These are phyloP conservation scores for Ploceus nigricollis DNA, from an alignment of 2,113 vertebrate species.

Conservation along the genomic window DNA sequence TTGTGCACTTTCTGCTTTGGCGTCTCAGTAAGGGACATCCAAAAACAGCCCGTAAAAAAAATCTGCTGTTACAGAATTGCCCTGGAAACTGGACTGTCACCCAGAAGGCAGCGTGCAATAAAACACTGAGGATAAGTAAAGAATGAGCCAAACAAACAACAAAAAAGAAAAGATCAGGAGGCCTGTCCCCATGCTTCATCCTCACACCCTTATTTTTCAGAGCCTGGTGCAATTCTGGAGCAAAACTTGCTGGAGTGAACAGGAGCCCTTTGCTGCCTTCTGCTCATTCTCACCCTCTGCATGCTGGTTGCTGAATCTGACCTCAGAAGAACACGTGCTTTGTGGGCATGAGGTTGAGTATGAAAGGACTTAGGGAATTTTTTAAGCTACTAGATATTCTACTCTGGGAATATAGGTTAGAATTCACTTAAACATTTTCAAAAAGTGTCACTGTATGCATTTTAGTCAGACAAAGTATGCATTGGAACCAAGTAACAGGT, in stretches of 20 bases:
- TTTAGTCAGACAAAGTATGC: background rate
- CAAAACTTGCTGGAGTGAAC: background rate
- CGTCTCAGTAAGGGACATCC: background rate
- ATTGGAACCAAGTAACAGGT: background rate
- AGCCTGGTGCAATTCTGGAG: background rate
- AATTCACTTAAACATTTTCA: background rate
- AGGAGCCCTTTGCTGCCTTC: background rate
- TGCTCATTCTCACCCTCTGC: background rate
- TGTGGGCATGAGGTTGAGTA: accelerated
- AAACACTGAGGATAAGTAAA: background rate
- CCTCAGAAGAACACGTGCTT: background rate
- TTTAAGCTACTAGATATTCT: background rate
- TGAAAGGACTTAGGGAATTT: background rate
- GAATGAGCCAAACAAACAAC: background rate
- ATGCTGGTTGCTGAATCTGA: background rate
- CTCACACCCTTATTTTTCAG: background rate
- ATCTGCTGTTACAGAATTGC: background rate
- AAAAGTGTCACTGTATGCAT: background rate
- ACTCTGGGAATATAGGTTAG: background rate
- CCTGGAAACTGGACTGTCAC: background rate
- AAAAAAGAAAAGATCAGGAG: background rate
- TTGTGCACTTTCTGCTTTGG: background rate
- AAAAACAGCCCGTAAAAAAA: background rate
- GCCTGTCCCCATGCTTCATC: background rate
- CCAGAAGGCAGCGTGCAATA: background rate